Evolutionary conservation across 2,888 invertebrate species (phyloP), one percentile per base, ranked within the genome.

Genomic region (Nephrotoma appendiculata): DNA sequence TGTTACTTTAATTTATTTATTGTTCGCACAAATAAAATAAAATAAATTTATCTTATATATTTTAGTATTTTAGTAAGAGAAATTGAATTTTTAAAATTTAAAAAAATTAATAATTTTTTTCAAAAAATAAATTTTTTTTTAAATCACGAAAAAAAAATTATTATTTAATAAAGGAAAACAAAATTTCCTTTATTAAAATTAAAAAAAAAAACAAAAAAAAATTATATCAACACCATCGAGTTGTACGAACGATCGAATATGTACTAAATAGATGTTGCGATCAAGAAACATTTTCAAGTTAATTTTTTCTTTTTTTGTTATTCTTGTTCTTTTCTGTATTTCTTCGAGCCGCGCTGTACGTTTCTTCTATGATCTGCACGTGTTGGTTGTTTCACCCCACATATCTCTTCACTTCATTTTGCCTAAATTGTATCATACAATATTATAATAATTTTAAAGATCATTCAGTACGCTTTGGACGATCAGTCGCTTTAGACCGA

Each of bases 401-500:
- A 84, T 84, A 84, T 84, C 43, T 43, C 84, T 43, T 84, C 84
- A 84, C 84, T 84, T 84, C 84, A 42, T n/a, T 84, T 84, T 84
- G 43, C 5, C 42, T 43, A 42, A 12, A 84, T 42, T 42, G 43
- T 84, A 42, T 12, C 41, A 83, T 71, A 84, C 45, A 48, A 41
- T 31, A 86, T 48, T 86, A 86, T 86, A 48, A 45, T 48, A 86
- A 45, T 86, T 86, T 86, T 86, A n/a, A 45, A 45, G 45, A 86
- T 45, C 48, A 89, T 89, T 90, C 90, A 92, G 91, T 91, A 89
- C 91, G 90, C 89, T 90, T 89, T 90, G 90, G 90, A 90, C 91
- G 90, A 90, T 91, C 90, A 90, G 89, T 89, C 89, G 89, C 89
- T 90, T 89, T 90, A 90, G 91, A 91, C 91, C 91, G 90, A 88